Conservation (phyloP, 2,113 vertebrate species). For the Myrmecobius fasciatus region DNA sequence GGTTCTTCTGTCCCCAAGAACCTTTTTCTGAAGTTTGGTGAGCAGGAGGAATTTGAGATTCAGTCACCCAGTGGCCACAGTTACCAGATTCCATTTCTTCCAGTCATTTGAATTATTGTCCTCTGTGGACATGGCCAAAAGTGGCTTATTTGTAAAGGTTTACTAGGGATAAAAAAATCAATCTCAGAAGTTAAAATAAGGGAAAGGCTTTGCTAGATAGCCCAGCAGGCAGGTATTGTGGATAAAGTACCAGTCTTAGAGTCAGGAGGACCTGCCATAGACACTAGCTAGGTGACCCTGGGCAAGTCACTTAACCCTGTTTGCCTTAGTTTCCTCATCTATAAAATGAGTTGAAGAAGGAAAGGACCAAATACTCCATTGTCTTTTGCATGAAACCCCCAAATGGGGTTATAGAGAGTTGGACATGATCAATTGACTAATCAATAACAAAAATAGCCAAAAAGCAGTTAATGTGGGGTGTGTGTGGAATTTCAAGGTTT, state of each 20-base stretch:
- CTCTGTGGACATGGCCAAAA: not conserved
- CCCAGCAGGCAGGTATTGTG: not conserved
- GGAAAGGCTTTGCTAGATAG: not conserved
- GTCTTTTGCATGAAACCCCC: not conserved
- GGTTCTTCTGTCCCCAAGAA: not conserved
- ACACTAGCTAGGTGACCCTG: not conserved
- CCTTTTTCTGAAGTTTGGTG: not conserved
- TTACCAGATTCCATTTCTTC: not conserved
- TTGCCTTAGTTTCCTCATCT: not conserved
- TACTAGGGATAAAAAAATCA: not conserved
- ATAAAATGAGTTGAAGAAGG: not conserved
- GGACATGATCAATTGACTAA: not conserved
- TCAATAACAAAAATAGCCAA: not conserved
- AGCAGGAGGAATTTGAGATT: not conserved
- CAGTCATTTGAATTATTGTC: not conserved
- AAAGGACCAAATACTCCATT: not conserved
- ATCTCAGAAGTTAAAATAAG: not conserved
- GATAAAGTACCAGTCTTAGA: not conserved
- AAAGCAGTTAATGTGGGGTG: not conserved
- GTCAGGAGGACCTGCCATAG: not conserved
- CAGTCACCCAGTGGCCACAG: not conserved
- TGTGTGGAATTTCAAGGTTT: not conserved
- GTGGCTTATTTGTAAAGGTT: not conserved
- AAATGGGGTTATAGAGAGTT: not conserved
- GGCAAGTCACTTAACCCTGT: not conserved